phyloP scores from a whole-genome alignment of 35 echinoderm and acorn worm species.

The Holothuria glaberrima region DNA sequence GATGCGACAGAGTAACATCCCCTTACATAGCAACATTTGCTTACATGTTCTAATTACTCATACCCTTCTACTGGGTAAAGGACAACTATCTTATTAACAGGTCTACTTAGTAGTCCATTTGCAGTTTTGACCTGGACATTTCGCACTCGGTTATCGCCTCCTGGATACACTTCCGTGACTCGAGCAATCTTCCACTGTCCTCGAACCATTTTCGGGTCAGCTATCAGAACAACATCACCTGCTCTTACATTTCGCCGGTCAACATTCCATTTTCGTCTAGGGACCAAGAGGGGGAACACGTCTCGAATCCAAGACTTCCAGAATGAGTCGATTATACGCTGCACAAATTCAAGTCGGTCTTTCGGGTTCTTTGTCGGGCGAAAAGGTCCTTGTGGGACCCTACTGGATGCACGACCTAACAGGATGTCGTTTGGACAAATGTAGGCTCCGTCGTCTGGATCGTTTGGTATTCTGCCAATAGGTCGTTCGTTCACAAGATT shows the following conservation, averaged over 20 bases:
- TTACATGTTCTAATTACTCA: conserved; percentile 4
- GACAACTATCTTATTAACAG: conserved; percentile 61
- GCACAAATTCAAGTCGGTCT: conserved; percentile 56
- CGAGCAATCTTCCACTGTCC: conserved; percentile 47
- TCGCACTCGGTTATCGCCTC: conserved; percentile 26
- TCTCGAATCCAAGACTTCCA: conserved; percentile 66
- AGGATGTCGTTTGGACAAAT: conserved; percentile 71
- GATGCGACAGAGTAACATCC: too few species aligned
- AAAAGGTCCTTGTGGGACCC: conserved; percentile 59
- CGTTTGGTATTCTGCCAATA: conserved; percentile 67
- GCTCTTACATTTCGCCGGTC: conserved; percentile 52
- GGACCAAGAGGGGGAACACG: conserved; percentile 49
- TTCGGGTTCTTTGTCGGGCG: conserved; percentile 44
- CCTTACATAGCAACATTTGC: neutral
- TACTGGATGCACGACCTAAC: conserved; percentile 32
- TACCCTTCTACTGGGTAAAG: conserved; percentile 61
- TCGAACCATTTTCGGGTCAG: conserved; percentile 40
- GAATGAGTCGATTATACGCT: conserved; percentile 53
- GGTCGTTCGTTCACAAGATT: conserved; percentile 76
- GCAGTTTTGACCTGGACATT: conserved; percentile 37
- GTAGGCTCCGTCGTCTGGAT: conserved; percentile 77
- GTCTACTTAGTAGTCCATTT: conserved; percentile 9
- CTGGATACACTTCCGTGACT: conserved; percentile 51
- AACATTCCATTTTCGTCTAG: conserved; percentile 43
- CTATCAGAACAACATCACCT: conserved; percentile 54